Evolutionary conservation across 2,797 vertebrate genomes (phyloP), one percentile per base, ranked within the genome.

Genomic region (Lutjanus argentimaculatus): DNA sequence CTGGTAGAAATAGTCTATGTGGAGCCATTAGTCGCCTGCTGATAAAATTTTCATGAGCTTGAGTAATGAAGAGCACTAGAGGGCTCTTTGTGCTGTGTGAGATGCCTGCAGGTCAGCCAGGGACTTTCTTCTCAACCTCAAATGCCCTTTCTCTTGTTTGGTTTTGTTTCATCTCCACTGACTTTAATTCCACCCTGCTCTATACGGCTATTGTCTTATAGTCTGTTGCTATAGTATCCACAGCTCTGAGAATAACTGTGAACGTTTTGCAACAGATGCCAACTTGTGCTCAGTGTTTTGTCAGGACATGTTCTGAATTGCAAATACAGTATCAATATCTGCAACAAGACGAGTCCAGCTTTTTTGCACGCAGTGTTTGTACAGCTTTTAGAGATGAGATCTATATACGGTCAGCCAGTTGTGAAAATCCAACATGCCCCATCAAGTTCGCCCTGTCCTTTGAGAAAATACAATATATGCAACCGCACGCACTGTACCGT

Each of bases 11-110:
- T 87, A 68, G 52, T 66, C 79, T 88, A 76, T 82, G 82, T 90
- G 87, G 61, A 78, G 89, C 69, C 69, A 69, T 22, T 76, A 61
- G 73, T 80, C 75, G 89, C 76, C 79, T 77, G 78, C 77, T 83
- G 89, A 91, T 94, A 90, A 91, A 94, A 90, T 77, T 91, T 93
- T 92, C 75, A 95, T 92, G 89, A 88, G 82, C 72, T 85, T 89
- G 91, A 91, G 91, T 72, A 89, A 89, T 49, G 67, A 77, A 92
- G 85, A 89, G 84, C 62, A 67, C 78, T 55, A 64, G 22, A 79
- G 77, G 40, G 72, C 57, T 85, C 74, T 80, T 78, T 72, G 67
- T 75, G 61, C 75, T 77, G 79, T 57, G 49, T 1, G 17, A 79
- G 68, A 79, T 56, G 68, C 40, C 59, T 75, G 25, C 59, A 69